phyloP scores from a whole-genome alignment of 1,140 invertebrate genomes.

The Eupeodes corollae region DNA sequence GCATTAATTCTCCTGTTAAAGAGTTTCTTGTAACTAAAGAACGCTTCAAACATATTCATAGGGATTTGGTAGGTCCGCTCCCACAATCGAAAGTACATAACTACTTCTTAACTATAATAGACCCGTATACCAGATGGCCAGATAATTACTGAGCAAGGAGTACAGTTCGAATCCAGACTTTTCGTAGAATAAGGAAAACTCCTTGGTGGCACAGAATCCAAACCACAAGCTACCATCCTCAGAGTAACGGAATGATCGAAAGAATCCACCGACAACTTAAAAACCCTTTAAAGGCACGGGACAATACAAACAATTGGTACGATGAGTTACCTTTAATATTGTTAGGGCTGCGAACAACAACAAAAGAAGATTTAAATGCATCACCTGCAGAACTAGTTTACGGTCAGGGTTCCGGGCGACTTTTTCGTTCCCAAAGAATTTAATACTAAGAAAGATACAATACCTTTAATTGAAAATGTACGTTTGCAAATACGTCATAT shows the following conservation, averaged over 20 bases:
- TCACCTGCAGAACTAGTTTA: conserved; percentile 26
- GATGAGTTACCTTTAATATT: conserved; percentile 15
- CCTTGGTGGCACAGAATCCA: too few species aligned
- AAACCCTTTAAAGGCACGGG: conserved; percentile 19
- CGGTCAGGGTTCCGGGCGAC: conserved; percentile 21
- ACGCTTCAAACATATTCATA: too few species aligned
- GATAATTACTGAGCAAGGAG: too few species aligned
- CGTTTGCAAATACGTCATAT: background rate
- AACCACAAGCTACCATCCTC: conserved; percentile 35
- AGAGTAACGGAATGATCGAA: conserved; percentile 33
- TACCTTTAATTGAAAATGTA: background rate
- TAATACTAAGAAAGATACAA: background rate
- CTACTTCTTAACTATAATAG: too few species aligned
- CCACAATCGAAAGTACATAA: too few species aligned
- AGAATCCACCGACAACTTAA: conserved; percentile 36
- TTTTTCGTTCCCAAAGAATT: conserved; percentile 2
- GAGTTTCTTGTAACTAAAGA: too few species aligned
- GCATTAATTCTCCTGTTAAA: too few species aligned
- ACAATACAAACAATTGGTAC: conserved; percentile 6
- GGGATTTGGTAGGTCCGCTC: too few species aligned
- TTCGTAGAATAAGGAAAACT: too few species aligned
- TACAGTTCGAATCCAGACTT: too few species aligned
- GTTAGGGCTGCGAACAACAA: conserved; percentile 10
- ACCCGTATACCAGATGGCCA: too few species aligned
- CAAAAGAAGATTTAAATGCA: conserved; percentile 16